These are phyloP conservation scores for Polyommatus iphigenia DNA, from an alignment of 2,888 invertebrate species.

Conservation along the genomic window DNA sequence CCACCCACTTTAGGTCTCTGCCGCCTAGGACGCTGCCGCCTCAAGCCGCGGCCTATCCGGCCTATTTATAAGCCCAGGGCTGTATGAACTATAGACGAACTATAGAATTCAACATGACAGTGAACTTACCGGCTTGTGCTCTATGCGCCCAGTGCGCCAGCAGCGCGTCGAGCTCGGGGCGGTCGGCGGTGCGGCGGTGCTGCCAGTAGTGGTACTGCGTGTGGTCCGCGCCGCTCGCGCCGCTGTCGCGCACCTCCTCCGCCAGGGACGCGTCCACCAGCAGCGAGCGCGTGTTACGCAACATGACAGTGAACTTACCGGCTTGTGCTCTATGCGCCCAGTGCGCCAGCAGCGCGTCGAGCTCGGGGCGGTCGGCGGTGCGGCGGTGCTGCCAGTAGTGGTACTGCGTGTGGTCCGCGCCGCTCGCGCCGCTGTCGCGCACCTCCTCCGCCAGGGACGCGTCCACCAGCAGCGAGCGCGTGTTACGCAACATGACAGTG, in stretches of 20 bases:
- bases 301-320: no score
- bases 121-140: no score
- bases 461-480: slow-evolving; percentile 84
- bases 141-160: slow-evolving; percentile 82
- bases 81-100: no score
- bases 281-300: slow-evolving; percentile 84
- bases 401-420: slow-evolving; percentile 77
- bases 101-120: background rate
- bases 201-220: slow-evolving; percentile 82
- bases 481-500: slow-evolving; percentile 83
- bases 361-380: slow-evolving; percentile 82
- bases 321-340: slow-evolving; percentile 83
- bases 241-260: slow-evolving; percentile 66
- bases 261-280: slow-evolving; percentile 79
- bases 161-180: slow-evolving; percentile 78
- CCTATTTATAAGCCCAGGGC: no score
- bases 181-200: slow-evolving; percentile 84
- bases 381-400: slow-evolving; percentile 82
- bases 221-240: slow-evolving; percentile 61
- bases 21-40: no score
- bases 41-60: no score
- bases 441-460: slow-evolving; percentile 72
- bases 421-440: slow-evolving; percentile 48
- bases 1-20: no score
- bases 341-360: slow-evolving; percentile 80